Base-by-base conservation (phyloP, 2,797 vertebrate species). In the Trichosurus vulpecula region DNA sequence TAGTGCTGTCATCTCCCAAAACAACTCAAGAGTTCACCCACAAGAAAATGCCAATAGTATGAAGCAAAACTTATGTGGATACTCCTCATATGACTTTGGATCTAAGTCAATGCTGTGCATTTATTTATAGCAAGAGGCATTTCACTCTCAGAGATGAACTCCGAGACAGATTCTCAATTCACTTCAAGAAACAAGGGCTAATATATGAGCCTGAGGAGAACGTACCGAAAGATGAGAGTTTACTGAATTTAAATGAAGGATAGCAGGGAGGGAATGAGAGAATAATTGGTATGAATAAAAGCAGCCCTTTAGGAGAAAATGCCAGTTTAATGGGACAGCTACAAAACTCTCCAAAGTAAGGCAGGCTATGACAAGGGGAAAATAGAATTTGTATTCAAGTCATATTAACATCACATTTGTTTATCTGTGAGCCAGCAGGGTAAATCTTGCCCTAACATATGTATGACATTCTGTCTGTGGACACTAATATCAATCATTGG, bases 41-140 rank as follows among this genome's bases (percentile, higher is more conserved):
- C 35, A 90, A 92, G 13, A 55, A 57, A 91, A 81, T n/a, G 52
- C 93, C 41, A 54, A 95, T 55, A 93, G 91, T 91, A 90, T 12
- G 91, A 90, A 96, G 35, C 47, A 53, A 93, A 94, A 92, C 74
- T 4, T 41, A 95, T n/a, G 74, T 91, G 1, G 55, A 13, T 35
- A 41, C 2, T 30, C 95, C 89, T 96, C 92, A 55, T 58, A 27
- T 0, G 25, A 66, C 6, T 0, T 81, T 31, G 53, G 55, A 51
- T 4, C 14, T 51, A 55, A 94, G 81, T 57, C 90, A 90, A 52
- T 14, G 31, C 54, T 12, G 47, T 8, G 16, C 47, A 19, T 66
- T 91, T 52, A 19, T 89, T 97, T 97, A 95, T 95, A 41, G 94
- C n/a, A 93, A 31, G 54, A 56, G 30, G 52, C 94, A 56, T 87